Conservation (phyloP, 1,140 invertebrate genomes). For the Aradophagus sp. region DNA sequence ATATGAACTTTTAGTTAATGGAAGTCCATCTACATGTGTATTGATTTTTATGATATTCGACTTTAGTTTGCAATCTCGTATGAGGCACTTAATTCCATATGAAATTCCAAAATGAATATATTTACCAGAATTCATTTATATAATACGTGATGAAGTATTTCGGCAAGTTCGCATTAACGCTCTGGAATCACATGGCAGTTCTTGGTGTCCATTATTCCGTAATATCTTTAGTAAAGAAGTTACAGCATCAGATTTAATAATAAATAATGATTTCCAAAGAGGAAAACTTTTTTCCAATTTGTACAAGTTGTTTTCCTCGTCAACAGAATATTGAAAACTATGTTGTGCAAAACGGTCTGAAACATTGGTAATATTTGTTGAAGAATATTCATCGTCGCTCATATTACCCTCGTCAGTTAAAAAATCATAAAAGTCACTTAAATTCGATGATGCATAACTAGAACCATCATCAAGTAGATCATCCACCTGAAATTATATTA, state of each 20-base stretch:
- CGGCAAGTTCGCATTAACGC: background rate
- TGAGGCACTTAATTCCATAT: background rate
- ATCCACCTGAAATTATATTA: too few species aligned
- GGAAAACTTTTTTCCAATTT: background rate
- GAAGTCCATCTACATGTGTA: background rate
- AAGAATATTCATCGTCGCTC: slow-evolving; percentile 2
- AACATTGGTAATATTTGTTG: background rate
- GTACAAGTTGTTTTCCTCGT: background rate
- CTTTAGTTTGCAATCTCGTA: background rate
- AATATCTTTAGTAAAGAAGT: background rate
- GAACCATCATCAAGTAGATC: slow-evolving; percentile 3
- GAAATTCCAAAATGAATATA: slow-evolving; percentile 1
- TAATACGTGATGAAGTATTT: background rate
- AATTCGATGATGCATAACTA: background rate
- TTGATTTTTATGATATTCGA: background rate
- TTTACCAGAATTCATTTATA: background rate
- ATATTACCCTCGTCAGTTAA: background rate
- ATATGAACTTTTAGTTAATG: slow-evolving; percentile 3
- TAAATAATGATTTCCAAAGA: background rate
- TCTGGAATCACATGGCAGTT: background rate
- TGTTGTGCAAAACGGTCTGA: background rate
- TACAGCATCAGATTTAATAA: background rate
- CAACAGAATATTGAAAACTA: background rate
- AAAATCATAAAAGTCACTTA: background rate
- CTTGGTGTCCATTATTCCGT: background rate